Percentiles rank a stretch among this genome's conserved stretches.
phyloP scores from a whole-genome alignment of 2,113 vertebrate genomes.

The Himantopus leucocephalus region DNA sequence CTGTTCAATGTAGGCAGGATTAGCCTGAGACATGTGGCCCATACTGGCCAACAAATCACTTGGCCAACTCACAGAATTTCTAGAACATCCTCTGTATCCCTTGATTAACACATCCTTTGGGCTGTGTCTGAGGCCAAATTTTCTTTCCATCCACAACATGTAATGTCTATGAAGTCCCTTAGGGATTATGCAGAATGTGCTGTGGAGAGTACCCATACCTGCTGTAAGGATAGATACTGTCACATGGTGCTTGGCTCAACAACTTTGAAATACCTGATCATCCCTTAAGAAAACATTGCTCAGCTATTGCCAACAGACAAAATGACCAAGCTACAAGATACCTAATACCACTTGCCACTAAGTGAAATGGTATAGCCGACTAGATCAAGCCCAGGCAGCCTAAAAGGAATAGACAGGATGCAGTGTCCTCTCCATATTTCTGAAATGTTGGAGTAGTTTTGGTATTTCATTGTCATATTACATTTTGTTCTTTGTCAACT shows the following conservation, averaged over 20 bases:
- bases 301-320: background rate
- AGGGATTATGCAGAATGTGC: background rate
- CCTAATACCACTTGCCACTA: background rate
- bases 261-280: no score
- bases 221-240: background rate
- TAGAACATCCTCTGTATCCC: background rate
- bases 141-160: background rate
- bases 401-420: background rate
- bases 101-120: background rate
- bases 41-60: background rate
- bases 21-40: background rate
- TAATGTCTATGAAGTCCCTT: background rate
- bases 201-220: background rate
- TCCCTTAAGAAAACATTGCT: background rate
- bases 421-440: background rate
- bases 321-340: background rate
- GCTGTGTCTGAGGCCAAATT: background rate
- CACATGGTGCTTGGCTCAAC: rapidly evolving
- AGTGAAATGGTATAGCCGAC: background rate
- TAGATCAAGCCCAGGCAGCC: background rate
- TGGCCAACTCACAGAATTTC: background rate
- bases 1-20: background rate
- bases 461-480: background rate
- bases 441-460: background rate
- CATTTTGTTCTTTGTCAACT: background rate